phyloP scores from a whole-genome alignment of 2,113 vertebrate genomes.

The Paracanthobrama guichenoti region DNA sequence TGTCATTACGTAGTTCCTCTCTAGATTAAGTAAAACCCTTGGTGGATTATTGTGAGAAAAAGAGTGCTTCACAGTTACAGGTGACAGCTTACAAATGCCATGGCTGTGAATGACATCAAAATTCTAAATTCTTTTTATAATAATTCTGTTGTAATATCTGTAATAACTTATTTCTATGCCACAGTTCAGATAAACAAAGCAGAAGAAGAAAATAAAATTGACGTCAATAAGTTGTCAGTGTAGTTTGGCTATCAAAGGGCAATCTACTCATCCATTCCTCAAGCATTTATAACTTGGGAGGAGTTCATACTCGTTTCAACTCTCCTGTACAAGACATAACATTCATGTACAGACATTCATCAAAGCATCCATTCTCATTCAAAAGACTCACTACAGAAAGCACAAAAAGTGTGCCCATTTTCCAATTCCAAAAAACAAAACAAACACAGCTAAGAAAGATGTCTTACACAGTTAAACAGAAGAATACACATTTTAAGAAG shows the following conservation, averaged over 20 bases:
- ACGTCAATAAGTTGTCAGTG: background rate
- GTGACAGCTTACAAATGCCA: background rate
- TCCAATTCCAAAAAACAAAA: background rate
- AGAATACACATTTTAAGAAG: background rate
- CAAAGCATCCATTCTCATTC: background rate
- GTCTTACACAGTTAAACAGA: background rate
- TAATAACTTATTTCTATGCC: background rate
- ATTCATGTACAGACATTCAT: background rate
- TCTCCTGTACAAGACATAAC: background rate
- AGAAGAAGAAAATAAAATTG: background rate
- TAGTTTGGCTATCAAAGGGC: background rate
- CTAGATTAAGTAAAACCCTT: background rate
- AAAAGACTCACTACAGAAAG: background rate
- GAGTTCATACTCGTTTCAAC: background rate
- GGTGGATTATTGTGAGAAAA: background rate
- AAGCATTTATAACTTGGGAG: background rate
- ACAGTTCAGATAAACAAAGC: background rate
- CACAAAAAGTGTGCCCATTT: no score
- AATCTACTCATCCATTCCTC: background rate
- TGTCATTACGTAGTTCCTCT: background rate
- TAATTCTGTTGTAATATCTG: background rate
- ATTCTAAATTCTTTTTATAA: background rate
- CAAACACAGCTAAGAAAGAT: background rate
- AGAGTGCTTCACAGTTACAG: background rate
- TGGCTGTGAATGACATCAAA: background rate